Evolutionary conservation across 2,113 vertebrate species (phyloP).

Genomic region (Salvator merianae): DNA sequence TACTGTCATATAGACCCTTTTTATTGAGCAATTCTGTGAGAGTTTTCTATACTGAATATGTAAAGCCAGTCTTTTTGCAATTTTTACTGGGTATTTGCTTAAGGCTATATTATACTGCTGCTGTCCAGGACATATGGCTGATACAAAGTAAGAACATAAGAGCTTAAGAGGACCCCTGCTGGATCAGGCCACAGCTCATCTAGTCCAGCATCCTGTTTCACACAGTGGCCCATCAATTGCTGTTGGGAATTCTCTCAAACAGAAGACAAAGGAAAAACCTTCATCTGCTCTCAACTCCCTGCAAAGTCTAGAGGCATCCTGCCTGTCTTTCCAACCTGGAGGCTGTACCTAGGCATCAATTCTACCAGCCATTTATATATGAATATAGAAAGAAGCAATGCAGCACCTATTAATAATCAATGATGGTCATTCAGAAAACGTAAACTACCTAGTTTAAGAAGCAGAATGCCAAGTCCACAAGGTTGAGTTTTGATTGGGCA

Average conservation of each 20-base stretch:
- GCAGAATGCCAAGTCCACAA: neutral
- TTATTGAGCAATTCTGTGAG: neutral
- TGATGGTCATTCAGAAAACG: neutral
- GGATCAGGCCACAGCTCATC: no score
- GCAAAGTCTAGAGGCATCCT: no score
- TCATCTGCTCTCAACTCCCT: no score
- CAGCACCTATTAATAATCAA: neutral
- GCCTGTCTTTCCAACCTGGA: no score
- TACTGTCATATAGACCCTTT: neutral
- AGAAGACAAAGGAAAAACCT: no score
- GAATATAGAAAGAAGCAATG: neutral
- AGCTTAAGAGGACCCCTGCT: no score
- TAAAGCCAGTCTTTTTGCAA: neutral
- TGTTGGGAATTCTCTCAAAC: no score
- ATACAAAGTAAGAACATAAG: neutral
- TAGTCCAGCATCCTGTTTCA: no score
- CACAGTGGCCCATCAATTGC: no score
- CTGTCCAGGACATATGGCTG: neutral
- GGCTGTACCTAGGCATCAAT: no score
- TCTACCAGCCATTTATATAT: neutral
- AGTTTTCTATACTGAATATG: neutral
- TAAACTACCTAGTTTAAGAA: neutral
- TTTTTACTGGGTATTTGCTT: neutral
- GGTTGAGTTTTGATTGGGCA: neutral
- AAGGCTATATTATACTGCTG: neutral